Evolutionary conservation across 2,113 vertebrate genomes (phyloP).

Genomic region (Rhinoderma darwinii): DNA sequence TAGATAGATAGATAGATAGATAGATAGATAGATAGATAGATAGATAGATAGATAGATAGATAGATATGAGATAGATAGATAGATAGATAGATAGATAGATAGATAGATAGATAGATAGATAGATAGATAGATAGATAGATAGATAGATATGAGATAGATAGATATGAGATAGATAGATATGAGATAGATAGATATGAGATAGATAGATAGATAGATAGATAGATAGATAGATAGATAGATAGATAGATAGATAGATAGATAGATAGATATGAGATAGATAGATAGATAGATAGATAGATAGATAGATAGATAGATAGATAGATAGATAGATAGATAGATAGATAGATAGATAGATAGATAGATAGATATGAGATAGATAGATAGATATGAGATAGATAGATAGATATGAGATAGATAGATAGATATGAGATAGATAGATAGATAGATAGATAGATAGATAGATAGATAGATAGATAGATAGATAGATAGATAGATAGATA

Average conservation of each 20-base stretch:
- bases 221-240: no score
- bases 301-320: neutral
- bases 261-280: slow-evolving; percentile 10
- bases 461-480: neutral
- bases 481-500: slow-evolving; percentile 17
- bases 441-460: neutral
- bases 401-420: neutral
- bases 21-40: slow-evolving; percentile 3
- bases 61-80: no score
- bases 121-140: no score
- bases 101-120: no score
- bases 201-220: no score
- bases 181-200: neutral
- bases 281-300: slow-evolving; percentile 17
- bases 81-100: no score
- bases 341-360: slow-evolving; percentile 4
- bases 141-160: no score
- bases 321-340: neutral
- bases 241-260: neutral
- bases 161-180: neutral
- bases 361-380: neutral
- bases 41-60: no score
- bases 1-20: neutral
- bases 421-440: neutral
- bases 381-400: neutral